These are phyloP conservation scores for Sus cebifrons DNA, from an alignment of 2,797 vertebrate genomes.

Conservation along the genomic window DNA sequence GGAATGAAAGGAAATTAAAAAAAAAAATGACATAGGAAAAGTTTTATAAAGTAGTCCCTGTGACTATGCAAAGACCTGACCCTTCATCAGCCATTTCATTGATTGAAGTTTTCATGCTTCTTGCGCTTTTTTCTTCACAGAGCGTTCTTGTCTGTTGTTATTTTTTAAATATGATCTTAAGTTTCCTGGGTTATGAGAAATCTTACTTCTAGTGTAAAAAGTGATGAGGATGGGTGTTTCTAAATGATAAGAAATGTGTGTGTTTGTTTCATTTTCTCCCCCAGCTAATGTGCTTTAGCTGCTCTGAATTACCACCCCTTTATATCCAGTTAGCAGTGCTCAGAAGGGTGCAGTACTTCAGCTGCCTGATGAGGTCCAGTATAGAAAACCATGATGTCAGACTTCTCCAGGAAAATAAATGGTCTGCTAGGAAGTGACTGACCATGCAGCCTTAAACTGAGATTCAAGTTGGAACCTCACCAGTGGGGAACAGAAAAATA, in stretches of 20 bases:
- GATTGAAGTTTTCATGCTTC: not conserved
- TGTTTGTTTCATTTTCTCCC: not conserved
- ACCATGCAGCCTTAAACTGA: not conserved
- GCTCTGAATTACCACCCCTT: not conserved
- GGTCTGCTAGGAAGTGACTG: not conserved
- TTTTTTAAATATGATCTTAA: constrained; percentile 14
- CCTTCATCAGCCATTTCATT: not conserved
- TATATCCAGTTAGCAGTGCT: not conserved
- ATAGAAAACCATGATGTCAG: not conserved
- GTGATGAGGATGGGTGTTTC: not conserved
- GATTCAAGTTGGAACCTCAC: not conserved
- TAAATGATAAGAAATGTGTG: constrained; percentile 1
- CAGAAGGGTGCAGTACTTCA: not conserved
- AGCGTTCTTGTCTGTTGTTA: not conserved
- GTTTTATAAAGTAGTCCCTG: not conserved
- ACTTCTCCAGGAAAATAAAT: constrained; percentile 22
- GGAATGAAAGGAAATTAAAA: constrained; percentile 46
- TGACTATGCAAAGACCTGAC: not conserved
- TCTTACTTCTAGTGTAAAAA: not conserved
- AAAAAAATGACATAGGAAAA: not conserved
- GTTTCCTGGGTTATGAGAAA: not conserved
- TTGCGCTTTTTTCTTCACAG: not conserved
- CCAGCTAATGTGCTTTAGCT: not conserved
- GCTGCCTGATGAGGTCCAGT: not conserved
- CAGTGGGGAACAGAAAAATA: constrained; percentile 19